These are phyloP conservation scores for Mythimna lalbum DNA, from an alignment of 2,888 invertebrate genomes.

Conservation along the genomic window DNA sequence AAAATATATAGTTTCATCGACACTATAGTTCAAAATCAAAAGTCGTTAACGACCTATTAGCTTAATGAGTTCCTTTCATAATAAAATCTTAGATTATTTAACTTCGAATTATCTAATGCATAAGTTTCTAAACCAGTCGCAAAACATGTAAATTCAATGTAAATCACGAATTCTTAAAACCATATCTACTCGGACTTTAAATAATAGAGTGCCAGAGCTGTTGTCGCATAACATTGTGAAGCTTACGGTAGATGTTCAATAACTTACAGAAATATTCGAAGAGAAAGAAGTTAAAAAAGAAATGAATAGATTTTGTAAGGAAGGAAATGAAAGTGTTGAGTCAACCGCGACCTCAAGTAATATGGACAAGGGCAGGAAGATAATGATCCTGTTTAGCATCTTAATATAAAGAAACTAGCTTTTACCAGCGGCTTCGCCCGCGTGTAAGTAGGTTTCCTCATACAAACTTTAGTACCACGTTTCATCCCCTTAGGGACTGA, in stretches of 20 bases:
- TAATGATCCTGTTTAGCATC: neutral
- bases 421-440: too few species aligned
- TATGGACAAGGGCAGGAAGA: neutral
- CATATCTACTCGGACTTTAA: neutral
- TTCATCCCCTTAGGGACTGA: too few species aligned
- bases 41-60: neutral
- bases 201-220: neutral
- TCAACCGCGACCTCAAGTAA: too few species aligned
- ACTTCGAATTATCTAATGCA: constrained; percentile 2
- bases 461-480: too few species aligned
- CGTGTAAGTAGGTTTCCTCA: too few species aligned
- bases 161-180: neutral
- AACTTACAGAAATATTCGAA: neutral
- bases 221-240: too few species aligned
- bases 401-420: neutral
- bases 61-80: neutral
- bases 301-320: neutral
- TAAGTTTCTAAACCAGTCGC: neutral
- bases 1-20: neutral
- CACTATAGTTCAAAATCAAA: neutral
- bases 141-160: neutral
- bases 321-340: neutral
- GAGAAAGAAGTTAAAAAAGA: neutral
- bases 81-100: neutral
- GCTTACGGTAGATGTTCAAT: neutral